Percentiles rank a stretch among this genome's conserved stretches.
These are phyloP conservation scores for Deroptyus accipitrinus DNA, from an alignment of 2,113 vertebrate genomes.

Conservation along the genomic window DNA sequence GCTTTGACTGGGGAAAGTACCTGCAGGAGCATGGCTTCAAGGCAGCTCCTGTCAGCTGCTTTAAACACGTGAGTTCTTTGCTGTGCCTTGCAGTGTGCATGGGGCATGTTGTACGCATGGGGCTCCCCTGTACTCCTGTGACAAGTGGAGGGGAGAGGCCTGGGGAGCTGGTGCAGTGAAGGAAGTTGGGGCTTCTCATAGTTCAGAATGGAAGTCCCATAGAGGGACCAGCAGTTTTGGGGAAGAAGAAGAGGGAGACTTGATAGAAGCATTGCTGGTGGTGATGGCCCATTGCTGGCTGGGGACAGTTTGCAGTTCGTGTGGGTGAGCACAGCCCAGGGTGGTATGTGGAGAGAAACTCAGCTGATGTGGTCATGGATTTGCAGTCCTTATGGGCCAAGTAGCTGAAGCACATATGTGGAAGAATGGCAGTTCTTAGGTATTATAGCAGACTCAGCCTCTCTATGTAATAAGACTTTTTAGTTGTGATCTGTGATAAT, in stretches of 20 bases:
- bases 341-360: neutral
- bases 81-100: rapidly evolving
- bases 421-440: neutral
- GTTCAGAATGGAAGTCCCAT: neutral
- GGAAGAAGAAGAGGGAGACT: neutral
- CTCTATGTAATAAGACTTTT: neutral
- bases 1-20: constrained; percentile 92
- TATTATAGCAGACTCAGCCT: neutral
- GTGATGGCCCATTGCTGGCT: neutral
- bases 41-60: constrained; percentile 89
- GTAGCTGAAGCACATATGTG: neutral
- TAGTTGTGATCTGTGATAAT: neutral
- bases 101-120: rapidly evolving
- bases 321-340: neutral
- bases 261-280: neutral
- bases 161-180: neutral
- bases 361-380: neutral
- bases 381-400: neutral
- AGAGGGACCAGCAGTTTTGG: neutral
- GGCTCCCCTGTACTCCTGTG: neutral
- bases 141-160: neutral
- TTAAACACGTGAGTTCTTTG: constrained; percentile 89
- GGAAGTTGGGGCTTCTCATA: neutral
- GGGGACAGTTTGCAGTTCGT: neutral
- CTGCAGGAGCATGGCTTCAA: constrained; percentile 83